A percentile compares a stretch with the other conserved stretches of the same genome.
Evolutionary conservation across 2,888 invertebrate genomes (phyloP).

Genomic region (Lasioglossum lativentre): DNA sequence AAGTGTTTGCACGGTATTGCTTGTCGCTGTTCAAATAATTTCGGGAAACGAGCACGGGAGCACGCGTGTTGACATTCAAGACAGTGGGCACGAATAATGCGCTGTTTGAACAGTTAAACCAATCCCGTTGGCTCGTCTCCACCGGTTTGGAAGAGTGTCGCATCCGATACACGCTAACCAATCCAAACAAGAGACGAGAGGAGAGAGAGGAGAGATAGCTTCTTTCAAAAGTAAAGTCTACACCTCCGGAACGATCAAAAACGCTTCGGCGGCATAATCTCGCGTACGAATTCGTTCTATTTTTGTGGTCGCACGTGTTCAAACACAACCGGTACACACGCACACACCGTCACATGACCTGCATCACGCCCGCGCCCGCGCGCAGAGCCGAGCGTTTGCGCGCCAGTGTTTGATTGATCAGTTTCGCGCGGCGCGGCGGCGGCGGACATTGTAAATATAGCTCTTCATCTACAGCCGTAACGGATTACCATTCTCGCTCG

Average conservation of each 20-base stretch:
- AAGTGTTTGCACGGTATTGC: not conserved
- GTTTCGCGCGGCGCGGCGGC: not conserved
- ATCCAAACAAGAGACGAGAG: not conserved
- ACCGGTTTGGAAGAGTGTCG: not conserved
- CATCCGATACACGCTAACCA: not conserved
- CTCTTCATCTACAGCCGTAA: not conserved
- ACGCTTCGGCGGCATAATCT: not conserved
- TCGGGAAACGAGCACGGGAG: not conserved
- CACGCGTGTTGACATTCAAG: not conserved
- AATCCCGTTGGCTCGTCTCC: not conserved
- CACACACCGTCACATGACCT: not conserved
- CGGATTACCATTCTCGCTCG: not conserved
- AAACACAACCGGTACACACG: not conserved
- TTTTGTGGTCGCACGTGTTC: not conserved
- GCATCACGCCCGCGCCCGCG: not conserved
- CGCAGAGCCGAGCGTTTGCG: not conserved
- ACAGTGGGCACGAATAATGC: conserved; percentile 5
- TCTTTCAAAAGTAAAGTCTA: not conserved
- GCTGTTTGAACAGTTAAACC: conserved; percentile 13
- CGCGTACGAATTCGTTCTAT: not conserved
- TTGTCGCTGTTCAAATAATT: conserved; percentile 10
- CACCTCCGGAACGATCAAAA: not conserved
- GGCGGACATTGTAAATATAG: conserved; percentile 2
- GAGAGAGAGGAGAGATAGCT: not conserved
- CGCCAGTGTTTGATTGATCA: not conserved